Evolutionary conservation across 2,113 vertebrate genomes (phyloP), one percentile per base, ranked within the genome.

Genomic region (Microtus pennsylvanicus): DNA sequence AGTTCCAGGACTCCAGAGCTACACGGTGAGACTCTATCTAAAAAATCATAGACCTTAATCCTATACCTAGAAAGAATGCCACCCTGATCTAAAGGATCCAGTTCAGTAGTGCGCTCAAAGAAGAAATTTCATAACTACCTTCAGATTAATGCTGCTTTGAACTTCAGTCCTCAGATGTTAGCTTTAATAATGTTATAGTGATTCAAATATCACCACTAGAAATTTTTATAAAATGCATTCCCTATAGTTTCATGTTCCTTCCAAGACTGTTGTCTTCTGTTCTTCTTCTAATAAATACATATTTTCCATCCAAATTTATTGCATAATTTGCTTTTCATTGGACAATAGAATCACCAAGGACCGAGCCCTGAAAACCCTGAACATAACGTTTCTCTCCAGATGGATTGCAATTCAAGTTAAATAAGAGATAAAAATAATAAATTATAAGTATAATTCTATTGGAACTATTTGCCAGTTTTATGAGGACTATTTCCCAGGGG

Each of bases 201-300:
- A 94, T 69, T 58, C 63, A 92, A 94, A 85, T 81, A 80, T 24
- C 1, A 17, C 70, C 55, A 89, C 19, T 67, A 91, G 52, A n/a
- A 33, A 74, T 61, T 87, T 89, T 94, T 85, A 65, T 85, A 88
- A 95, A 96, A 89, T 70, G 13, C 6, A 63, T 94, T 89, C 45
- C 92, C 81, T 50, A 77, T 78, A n/a, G 80, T 61, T 87, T 69
- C 33, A 33, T 74, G 35, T 30, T 55, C 24, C 58, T 76, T 92
- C 91, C 67, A 89, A 91, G 80, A 38, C 0, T 89, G 11, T 63
- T 89, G 61, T 26, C 58, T 78, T 90, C 55, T 52, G 76, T 87
- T 76, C 42, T 81, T 65, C 12, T 65, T 91, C 81, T 85, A 38
- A 82, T 82, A 77, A 22, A 5, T 92, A 76, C 50, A 83, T 89